Conservation (phyloP, 92 coral and sea anemone genomes). For the Porites divaricata region DNA sequence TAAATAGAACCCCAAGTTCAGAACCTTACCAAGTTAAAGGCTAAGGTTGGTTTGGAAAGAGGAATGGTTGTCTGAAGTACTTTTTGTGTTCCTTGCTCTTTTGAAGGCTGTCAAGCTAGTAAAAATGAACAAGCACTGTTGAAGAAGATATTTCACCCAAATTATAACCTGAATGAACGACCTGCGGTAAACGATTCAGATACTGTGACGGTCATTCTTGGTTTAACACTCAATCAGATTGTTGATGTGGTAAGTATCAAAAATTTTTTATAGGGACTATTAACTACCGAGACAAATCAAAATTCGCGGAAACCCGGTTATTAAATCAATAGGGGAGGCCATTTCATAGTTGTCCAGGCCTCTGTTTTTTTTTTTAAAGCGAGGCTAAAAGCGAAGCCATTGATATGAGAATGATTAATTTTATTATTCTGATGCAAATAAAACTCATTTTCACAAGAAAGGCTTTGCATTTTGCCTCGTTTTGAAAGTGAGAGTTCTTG, state of each 20-base stretch:
- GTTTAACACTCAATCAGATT: constrained; percentile 91
- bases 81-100: background rate
- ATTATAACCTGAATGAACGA: constrained; percentile 77
- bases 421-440: no score
- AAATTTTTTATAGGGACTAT: background rate
- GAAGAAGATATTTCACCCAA: constrained; percentile 65
- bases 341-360: no score
- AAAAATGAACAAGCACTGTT: constrained; percentile 72
- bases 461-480: no score
- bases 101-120: constrained; percentile 68
- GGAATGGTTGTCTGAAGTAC: background rate
- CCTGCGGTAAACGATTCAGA: constrained; percentile 89
- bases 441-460: no score
- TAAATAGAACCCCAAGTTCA: no score
- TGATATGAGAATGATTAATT: no score
- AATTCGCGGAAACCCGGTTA: background rate
- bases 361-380: no score
- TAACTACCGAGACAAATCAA: background rate
- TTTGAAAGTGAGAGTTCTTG: no score
- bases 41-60: background rate
- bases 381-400: no score
- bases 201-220: constrained; percentile 79
- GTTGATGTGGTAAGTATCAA: constrained; percentile 88
- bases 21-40: background rate
- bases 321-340: no score